Evolutionary conservation across 2,797 vertebrate genomes (phyloP).

Genomic region (Gymnopithys bicolor): DNA sequence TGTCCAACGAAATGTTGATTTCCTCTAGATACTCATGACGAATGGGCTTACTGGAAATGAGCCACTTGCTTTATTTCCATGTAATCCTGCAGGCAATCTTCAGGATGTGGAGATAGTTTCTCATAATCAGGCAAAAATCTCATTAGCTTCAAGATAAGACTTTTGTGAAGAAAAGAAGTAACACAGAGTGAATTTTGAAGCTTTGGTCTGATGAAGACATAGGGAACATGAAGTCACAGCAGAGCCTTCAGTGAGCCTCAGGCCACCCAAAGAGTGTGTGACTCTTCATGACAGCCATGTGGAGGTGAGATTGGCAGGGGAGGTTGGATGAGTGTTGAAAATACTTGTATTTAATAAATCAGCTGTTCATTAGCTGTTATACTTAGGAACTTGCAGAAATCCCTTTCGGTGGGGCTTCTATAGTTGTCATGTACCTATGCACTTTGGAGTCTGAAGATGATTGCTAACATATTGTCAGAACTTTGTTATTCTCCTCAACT

Average conservation of each 20-base stretch:
- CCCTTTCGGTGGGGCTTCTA: neutral
- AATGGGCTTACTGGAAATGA: neutral
- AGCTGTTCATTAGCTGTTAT: neutral
- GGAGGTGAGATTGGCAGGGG: neutral
- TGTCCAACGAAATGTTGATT: neutral
- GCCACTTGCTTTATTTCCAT: neutral
- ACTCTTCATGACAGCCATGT: neutral
- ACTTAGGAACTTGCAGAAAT: neutral
- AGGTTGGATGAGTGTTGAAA: neutral
- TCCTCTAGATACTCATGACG: neutral
- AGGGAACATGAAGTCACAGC: neutral
- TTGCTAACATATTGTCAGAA: neutral
- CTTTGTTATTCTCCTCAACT: neutral
- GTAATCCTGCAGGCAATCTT: neutral
- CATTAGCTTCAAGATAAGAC: neutral
- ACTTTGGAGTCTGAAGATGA: neutral
- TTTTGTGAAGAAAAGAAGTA: neutral
- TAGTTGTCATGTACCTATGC: neutral
- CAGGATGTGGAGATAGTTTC: neutral
- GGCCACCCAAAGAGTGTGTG: neutral
- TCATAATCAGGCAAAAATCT: neutral
- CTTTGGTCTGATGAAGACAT: rapidly evolving
- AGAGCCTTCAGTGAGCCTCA: neutral
- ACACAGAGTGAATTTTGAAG: neutral
- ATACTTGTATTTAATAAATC: neutral